Evolutionary conservation across 2,797 vertebrate species (phyloP).

Genomic region (Gadopsis marmoratus): DNA sequence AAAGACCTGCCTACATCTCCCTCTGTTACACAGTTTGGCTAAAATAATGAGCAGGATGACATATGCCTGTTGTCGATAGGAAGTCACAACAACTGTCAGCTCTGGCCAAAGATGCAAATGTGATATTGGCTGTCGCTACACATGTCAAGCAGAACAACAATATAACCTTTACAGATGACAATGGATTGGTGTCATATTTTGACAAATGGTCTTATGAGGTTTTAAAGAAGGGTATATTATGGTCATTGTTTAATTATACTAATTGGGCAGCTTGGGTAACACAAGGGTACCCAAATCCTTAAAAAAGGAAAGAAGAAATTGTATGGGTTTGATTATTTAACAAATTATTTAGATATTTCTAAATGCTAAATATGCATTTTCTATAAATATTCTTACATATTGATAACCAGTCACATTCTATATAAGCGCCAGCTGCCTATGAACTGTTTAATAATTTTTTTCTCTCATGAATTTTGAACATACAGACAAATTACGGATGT

Average conservation of each 20-base stretch:
- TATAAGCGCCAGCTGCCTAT: not conserved
- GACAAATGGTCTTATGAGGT: slow-evolving; percentile 59
- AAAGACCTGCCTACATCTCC: slow-evolving; percentile 28
- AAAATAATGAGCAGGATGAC: slow-evolving; percentile 85
- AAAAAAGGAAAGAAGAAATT: not conserved
- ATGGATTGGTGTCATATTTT: slow-evolving; percentile 58
- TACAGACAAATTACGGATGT: too few relatives aligned
- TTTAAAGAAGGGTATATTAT: slow-evolving; percentile 33
- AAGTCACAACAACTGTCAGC: slow-evolving; percentile 81
- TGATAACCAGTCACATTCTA: not conserved
- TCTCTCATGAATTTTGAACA: not conserved
- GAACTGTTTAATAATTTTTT: not conserved
- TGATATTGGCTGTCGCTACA: slow-evolving; percentile 77
- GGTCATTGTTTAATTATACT: slow-evolving; percentile 40
- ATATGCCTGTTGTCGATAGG: slow-evolving; percentile 78
- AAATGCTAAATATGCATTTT: not conserved
- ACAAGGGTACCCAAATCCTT: not conserved
- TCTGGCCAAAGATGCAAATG: slow-evolving; percentile 76
- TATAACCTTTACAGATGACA: slow-evolving; percentile 81
- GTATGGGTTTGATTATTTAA: not conserved
- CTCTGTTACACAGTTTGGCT: slow-evolving; percentile 65
- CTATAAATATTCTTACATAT: not conserved
- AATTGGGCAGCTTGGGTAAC: slow-evolving; percentile 1
- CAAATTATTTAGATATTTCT: not conserved
- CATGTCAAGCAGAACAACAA: slow-evolving; percentile 73